These are phyloP conservation scores for Holcopasites calliopsidis DNA, from an alignment of 1,140 invertebrate species.

Conservation along the genomic window DNA sequence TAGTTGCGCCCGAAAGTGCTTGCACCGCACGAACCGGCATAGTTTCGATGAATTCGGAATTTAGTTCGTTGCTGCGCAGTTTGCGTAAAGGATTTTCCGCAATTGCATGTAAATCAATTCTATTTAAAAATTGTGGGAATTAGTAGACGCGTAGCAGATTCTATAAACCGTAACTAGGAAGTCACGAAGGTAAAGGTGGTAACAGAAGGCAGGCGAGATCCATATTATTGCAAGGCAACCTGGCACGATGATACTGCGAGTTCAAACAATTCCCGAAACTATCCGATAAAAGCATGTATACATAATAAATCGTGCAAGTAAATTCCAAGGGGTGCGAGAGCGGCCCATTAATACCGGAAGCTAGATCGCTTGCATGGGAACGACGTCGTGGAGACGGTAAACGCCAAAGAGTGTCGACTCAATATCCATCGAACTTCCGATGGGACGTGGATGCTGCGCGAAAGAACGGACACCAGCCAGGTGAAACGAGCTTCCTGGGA, in stretches of 20 bases:
- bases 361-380: slow-evolving; percentile 45
- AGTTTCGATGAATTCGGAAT: too few relatives aligned
- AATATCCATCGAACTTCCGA: slow-evolving; percentile 38
- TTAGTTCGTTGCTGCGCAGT: too few relatives aligned
- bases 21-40: too few relatives aligned
- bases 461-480: background rate
- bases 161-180: too few relatives aligned
- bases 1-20: too few relatives aligned
- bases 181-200: too few relatives aligned
- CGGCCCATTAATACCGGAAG: slow-evolving; percentile 33
- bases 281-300: background rate
- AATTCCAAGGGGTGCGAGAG: background rate
- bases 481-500: slow-evolving; percentile 15
- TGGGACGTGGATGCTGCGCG: background rate
- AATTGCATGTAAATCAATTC: too few relatives aligned
- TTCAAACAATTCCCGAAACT: background rate
- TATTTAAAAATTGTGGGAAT: too few relatives aligned
- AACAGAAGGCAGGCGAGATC: too few relatives aligned
- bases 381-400: slow-evolving; percentile 11
- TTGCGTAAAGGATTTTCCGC: too few relatives aligned
- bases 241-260: background rate
- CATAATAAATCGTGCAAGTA: slow-evolving; percentile 17
- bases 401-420: slow-evolving; percentile 29
- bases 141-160: too few relatives aligned
- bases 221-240: too few relatives aligned